phyloP scores from a whole-genome alignment of 2,888 invertebrate species.

The Taphrorychus bicolor region DNA sequence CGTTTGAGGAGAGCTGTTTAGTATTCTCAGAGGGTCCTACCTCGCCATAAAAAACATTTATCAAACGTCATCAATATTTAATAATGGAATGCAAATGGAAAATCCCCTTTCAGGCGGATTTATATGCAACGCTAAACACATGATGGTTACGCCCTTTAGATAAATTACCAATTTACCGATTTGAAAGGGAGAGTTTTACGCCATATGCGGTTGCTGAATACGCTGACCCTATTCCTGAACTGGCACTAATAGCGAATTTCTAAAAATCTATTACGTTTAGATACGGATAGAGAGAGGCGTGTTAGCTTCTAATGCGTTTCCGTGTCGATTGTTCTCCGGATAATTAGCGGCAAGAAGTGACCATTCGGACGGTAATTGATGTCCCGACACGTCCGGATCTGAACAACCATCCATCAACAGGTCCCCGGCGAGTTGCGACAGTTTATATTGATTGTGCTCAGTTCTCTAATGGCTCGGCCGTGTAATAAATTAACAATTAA shows the following conservation, averaged over 20 bases:
- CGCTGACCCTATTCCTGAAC: neutral
- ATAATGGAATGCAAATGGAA: conserved; percentile 33
- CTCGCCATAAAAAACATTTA: conserved; percentile 15
- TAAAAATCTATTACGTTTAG: neutral
- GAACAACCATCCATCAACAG: conserved; percentile 35
- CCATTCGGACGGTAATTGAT: conserved; percentile 33
- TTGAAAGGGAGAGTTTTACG: conserved; percentile 10
- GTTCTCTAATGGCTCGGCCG: conserved; percentile 29
- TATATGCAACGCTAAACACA: conserved; percentile 37
- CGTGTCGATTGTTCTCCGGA: conserved; percentile 16
- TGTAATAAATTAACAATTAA: conserved; percentile 36
- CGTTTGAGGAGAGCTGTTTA: neutral
- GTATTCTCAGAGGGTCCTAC: neutral
- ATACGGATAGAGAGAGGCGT: neutral
- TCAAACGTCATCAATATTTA: conserved; percentile 34
- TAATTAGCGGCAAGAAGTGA: conserved; percentile 38
- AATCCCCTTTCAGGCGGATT: conserved; percentile 25
- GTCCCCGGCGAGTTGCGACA: conserved; percentile 37
- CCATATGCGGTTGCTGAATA: no score
- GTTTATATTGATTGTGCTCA: conserved; percentile 36
- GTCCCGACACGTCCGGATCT: conserved; percentile 28
- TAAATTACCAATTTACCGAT: conserved; percentile 34
- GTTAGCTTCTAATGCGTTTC: conserved; percentile 8
- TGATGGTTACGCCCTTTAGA: conserved; percentile 26
- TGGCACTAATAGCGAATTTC: neutral